These are phyloP conservation scores for Tringa solitaria DNA, from an alignment of 2,113 vertebrate species.

Conservation along the genomic window DNA sequence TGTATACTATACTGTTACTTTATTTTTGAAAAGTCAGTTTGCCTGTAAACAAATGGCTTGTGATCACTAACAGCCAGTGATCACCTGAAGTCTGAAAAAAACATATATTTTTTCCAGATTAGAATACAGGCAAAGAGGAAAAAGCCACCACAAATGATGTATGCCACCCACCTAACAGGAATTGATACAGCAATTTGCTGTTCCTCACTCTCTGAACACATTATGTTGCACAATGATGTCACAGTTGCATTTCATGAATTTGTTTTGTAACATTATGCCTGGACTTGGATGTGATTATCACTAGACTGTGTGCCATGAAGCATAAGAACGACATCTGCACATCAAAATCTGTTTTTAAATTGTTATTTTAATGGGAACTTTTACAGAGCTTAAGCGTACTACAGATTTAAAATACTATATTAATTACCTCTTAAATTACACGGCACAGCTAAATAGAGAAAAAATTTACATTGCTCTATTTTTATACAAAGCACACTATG, in stretches of 20 bases:
- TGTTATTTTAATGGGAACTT: constrained; percentile 5
- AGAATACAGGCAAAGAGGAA: neutral
- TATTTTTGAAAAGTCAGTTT: neutral
- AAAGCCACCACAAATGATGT: neutral
- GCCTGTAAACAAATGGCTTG: neutral
- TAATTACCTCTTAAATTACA: neutral
- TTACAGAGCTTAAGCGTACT: neutral
- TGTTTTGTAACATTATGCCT: neutral
- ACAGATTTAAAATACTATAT: neutral
- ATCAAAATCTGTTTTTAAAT: neutral
- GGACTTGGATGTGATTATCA: neutral
- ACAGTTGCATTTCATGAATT: neutral
- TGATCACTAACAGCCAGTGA: neutral
- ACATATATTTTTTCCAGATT: neutral
- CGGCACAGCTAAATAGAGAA: neutral
- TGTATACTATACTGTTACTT: neutral
- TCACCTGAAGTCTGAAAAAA: neutral
- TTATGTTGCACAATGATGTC: neutral
- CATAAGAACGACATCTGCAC: neutral
- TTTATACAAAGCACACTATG: neutral
- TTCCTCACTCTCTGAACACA: neutral
- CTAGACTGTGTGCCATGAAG: neutral
- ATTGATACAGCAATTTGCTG: neutral
- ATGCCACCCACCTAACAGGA: neutral
- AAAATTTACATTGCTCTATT: neutral